Conservation (phyloP, 2,113 vertebrate species). For the Petrocephalus microphthalmus region DNA sequence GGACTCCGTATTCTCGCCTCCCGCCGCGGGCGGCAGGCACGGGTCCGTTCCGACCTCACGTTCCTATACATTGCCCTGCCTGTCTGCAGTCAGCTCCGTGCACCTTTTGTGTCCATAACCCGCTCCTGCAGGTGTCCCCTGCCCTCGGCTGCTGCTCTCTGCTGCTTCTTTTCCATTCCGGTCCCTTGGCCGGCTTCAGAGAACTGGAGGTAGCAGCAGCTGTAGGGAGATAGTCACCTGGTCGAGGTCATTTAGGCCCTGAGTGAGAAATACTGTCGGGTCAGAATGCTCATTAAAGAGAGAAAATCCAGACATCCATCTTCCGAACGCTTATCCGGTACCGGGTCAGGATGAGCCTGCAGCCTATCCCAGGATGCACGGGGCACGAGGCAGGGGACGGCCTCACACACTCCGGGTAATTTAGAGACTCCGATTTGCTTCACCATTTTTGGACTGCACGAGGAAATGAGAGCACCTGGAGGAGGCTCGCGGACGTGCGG, state of each 20-base stretch:
- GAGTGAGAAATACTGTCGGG: background rate
- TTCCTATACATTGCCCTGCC: background rate
- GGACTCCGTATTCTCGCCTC: background rate
- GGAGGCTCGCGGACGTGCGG: background rate
- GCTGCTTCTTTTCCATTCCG: background rate
- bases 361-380: background rate
- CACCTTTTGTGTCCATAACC: background rate
- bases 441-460: background rate
- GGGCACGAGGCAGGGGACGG: background rate
- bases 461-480: background rate
- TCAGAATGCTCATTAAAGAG: conserved; percentile 1
- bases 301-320: conserved; percentile 5
- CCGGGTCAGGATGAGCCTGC: background rate
- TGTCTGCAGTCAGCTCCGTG: background rate
- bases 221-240: conserved; percentile 1
- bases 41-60: background rate
- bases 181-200: background rate
- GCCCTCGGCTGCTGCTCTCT: background rate
- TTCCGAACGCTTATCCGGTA: background rate
- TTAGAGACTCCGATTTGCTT: background rate
- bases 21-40: background rate
- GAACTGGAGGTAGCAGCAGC: background rate
- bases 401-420: background rate
- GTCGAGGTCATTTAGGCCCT: conserved; percentile 1
- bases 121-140: background rate